Evolutionary conservation across 2,113 vertebrate genomes (phyloP).

Genomic region (Ascaphus truei): DNA sequence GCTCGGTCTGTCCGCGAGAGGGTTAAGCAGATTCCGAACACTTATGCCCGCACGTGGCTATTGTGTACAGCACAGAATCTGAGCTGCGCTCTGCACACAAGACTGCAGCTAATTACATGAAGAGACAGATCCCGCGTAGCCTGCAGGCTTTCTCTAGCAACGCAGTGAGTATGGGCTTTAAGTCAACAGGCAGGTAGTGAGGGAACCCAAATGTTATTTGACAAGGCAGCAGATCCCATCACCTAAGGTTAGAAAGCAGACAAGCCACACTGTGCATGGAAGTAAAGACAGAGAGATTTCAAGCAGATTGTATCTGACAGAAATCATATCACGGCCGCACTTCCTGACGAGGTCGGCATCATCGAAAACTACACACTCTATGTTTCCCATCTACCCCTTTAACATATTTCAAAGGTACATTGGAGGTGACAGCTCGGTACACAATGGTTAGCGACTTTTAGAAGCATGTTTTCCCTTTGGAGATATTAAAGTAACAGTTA

Average conservation of each 20-base stretch:
- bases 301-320: slow-evolving; percentile 94
- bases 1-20: not conserved
- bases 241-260: slow-evolving; percentile 76
- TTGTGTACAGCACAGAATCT: slow-evolving; percentile 44
- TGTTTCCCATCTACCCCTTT: slow-evolving; percentile 76
- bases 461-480: slow-evolving; percentile 48
- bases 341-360: slow-evolving; percentile 69
- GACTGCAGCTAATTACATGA: slow-evolving; percentile 77
- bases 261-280: slow-evolving; percentile 68
- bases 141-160: slow-evolving; percentile 67
- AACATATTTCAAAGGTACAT: slow-evolving; percentile 64
- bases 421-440: slow-evolving; percentile 68
- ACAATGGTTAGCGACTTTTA: slow-evolving; percentile 58
- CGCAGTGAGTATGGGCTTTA: slow-evolving; percentile 50
- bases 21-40: not conserved
- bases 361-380: slow-evolving; percentile 83
- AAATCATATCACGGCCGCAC: slow-evolving; percentile 79
- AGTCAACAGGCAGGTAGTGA: slow-evolving; percentile 71
- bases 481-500: slow-evolving; percentile 40
- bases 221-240: slow-evolving; percentile 77
- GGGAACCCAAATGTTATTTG: slow-evolving; percentile 76
- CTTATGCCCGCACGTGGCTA: slow-evolving; percentile 51
- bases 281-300: slow-evolving; percentile 80
- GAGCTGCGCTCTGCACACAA: slow-evolving; percentile 63
- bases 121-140: slow-evolving; percentile 73